Conservation (phyloP, 35 echinoderm and acorn worm species). For the Amphiura filiformis region DNA sequence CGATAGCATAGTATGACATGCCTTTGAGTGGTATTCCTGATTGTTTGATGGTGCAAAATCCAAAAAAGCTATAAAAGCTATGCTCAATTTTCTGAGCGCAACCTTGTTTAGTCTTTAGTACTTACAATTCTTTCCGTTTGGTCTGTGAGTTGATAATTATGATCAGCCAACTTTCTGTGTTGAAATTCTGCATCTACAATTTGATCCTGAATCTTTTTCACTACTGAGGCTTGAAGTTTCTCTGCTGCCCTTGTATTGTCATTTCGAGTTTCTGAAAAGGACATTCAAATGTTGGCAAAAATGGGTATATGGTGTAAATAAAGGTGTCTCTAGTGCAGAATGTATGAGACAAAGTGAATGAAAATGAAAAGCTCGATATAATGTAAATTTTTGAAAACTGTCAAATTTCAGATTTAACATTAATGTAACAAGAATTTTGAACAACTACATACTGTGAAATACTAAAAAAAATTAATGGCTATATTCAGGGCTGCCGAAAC, state of each 20-base stretch:
- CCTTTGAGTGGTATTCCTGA: not conserved
- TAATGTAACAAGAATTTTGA: no score
- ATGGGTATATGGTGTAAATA: no score
- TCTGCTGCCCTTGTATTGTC: slow-evolving; percentile 76
- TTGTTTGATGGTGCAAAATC: not conserved
- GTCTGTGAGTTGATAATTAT: slow-evolving; percentile 50
- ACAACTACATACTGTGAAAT: no score
- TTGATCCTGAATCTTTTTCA: slow-evolving; percentile 81
- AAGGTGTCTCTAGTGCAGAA: no score
- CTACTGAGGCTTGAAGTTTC: slow-evolving; percentile 58
- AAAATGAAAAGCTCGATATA: no score
- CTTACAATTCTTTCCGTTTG: slow-evolving; percentile 75
- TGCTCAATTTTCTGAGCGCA: not conserved
- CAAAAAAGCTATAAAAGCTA: not conserved
- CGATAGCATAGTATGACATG: not conserved
- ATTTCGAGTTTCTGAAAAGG: slow-evolving; percentile 77
- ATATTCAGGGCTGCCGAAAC: no score
- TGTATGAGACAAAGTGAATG: no score
- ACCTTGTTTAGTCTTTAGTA: not conserved
- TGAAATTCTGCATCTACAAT: slow-evolving; percentile 93
- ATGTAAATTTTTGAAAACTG: no score
- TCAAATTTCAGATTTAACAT: no score
- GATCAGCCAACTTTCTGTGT: slow-evolving; percentile 75
- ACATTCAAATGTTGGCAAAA: not conserved
- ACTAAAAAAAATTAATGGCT: no score